phyloP scores from a whole-genome alignment of 1,140 invertebrate genomes.

The Coelopa frigida region DNA sequence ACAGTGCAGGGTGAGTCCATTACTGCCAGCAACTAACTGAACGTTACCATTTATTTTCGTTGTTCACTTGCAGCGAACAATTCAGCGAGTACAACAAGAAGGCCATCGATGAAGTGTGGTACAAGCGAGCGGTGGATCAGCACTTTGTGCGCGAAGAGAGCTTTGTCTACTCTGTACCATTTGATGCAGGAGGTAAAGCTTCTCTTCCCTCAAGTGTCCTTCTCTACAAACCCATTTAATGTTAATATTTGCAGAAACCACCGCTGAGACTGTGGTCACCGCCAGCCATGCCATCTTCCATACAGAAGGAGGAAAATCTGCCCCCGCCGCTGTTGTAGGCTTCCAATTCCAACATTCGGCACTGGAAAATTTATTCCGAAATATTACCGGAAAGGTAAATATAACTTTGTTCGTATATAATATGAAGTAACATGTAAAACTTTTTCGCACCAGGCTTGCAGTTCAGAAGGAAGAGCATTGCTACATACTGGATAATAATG shows the following conservation, averaged over 20 bases:
- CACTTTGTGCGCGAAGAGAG: conserved; percentile 70
- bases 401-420: background rate
- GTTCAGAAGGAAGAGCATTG: conserved; percentile 59
- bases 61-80: conserved; percentile 39
- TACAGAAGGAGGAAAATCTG: conserved; percentile 54
- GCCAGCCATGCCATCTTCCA: conserved; percentile 82
- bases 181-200: conserved; percentile 48
- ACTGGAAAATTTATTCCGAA: conserved; percentile 66
- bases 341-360: conserved; percentile 77
- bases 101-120: conserved; percentile 90
- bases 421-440: background rate
- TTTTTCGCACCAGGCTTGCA: background rate
- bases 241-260: conserved; percentile 44
- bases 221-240: background rate
- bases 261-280: conserved; percentile 68
- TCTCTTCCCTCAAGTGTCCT: no score
- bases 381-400: conserved; percentile 63
- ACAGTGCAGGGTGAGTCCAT: conserved; percentile 28
- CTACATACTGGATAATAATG: conserved; percentile 83
- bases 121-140: conserved; percentile 85
- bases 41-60: background rate
- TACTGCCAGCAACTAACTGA: background rate
- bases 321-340: conserved; percentile 86
- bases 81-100: conserved; percentile 58
- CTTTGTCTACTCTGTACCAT: conserved; percentile 84